Evolutionary conservation across 1,140 invertebrate genomes (phyloP).

Genomic region (Mizuhopecten yessoensis): DNA sequence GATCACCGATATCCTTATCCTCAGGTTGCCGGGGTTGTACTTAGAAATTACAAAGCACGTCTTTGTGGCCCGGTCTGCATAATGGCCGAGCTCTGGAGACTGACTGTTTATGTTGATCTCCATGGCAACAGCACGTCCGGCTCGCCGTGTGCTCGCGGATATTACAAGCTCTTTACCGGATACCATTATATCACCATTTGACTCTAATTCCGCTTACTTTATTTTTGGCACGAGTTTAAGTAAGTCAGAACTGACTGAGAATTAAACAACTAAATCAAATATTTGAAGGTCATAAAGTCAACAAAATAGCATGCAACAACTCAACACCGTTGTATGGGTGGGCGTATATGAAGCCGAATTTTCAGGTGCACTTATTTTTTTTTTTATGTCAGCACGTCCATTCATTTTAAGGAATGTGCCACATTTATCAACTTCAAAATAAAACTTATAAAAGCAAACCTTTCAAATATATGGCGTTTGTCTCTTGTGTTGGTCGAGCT

Average conservation of each 20-base stretch:
- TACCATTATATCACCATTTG: not conserved
- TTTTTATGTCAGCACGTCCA: too few species aligned
- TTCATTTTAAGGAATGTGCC: too few species aligned
- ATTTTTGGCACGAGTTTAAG: not conserved
- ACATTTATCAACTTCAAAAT: too few species aligned
- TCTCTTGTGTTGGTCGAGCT: too few species aligned
- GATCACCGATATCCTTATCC: not conserved
- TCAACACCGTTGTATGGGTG: too few species aligned
- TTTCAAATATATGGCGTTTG: too few species aligned
- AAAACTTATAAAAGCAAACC: too few species aligned
- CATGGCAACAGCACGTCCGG: not conserved
- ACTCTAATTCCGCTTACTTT: not conserved
- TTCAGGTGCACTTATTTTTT: too few species aligned
- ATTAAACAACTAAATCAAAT: not conserved
- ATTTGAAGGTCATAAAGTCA: too few species aligned
- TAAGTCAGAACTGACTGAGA: not conserved
- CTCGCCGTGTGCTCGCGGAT: not conserved
- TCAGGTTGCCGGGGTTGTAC: not conserved
- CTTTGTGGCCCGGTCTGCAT: not conserved
- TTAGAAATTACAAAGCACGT: conserved; percentile 7
- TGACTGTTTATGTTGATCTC: not conserved
- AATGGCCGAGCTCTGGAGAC: not conserved
- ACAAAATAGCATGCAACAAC: too few species aligned
- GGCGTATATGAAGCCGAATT: too few species aligned
- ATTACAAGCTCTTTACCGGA: not conserved